Evolutionary conservation across 2,113 vertebrate species (phyloP), one percentile per base, ranked within the genome.

Genomic region (Perca flavescens): DNA sequence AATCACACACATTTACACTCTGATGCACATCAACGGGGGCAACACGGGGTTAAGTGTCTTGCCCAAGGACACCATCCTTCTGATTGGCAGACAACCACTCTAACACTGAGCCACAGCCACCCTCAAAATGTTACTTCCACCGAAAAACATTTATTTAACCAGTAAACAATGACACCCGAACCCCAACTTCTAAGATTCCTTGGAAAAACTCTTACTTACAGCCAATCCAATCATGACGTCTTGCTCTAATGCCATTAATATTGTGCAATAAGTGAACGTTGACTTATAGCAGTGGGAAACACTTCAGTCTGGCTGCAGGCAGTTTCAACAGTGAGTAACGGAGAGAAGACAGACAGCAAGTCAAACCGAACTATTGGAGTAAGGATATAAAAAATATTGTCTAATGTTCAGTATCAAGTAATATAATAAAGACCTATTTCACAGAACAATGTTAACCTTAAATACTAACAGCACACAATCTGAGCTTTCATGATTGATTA

Each of bases 161-260:
- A 1, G 9, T 15, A 31, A 43, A 67, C 17, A 57, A 6, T 64
- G 34, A 72, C 28, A 28, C 7, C 0, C 5, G 34, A 31, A n/a
- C n/a, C n/a, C n/a, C 25, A 77, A 58, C 43, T 21, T 6, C 61
- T 34, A 2, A 6, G 65, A 60, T 80, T 89, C 82, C 0, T 79
- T 62, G 34, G 61, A 86, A 65, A 31, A 65, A 16, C n/a, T 14
- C 22, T 64, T 78, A 43, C 80, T 83, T 60, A 5, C 10, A 17
- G 2, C 1, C 1, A n/a, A 43, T 15, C 49, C 52, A 64, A 43
- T 64, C 54, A 75, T 19, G 43, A 74, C 57, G 56, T 47, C 1
- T 28, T 40, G 31, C 19, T 34, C 13, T 65, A 3, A 28, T 16
- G 21, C 12, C 12, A 57, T 50, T 14, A 62, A 19, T 60, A 58